Conservation (phyloP, 2,888 invertebrate genomes). For the Clanis bilineata region DNA sequence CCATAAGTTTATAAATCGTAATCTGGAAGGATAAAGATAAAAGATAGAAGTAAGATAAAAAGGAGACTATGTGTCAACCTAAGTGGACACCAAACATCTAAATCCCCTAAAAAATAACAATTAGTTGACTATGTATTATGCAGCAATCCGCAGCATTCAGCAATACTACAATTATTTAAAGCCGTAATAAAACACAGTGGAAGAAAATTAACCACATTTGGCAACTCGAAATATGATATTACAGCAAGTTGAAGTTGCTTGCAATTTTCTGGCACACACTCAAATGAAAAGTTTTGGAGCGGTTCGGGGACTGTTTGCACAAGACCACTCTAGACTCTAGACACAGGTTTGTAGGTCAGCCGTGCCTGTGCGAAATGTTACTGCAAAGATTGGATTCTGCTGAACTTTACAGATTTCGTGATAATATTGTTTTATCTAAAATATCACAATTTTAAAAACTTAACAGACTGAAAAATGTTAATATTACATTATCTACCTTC, state of each 20-base stretch:
- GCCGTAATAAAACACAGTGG: neutral
- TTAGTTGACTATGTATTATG: neutral
- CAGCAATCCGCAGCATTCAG: too few species aligned
- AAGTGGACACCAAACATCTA: too few species aligned
- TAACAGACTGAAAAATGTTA: too few species aligned
- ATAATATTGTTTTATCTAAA: neutral
- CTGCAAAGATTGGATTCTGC: neutral
- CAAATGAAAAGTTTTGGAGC: neutral
- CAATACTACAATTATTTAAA: too few species aligned
- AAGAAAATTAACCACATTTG: neutral
- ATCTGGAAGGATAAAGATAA: too few species aligned
- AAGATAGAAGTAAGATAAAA: too few species aligned
- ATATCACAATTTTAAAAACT: too few species aligned
- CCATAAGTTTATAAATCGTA: too few species aligned
- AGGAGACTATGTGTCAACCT: too few species aligned
- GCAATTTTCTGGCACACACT: constrained; percentile 10
- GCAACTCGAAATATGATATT: constrained; percentile 1
- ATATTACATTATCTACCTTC: too few species aligned
- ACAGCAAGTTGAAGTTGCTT: neutral
- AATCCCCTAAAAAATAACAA: neutral
- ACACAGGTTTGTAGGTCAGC: neutral
- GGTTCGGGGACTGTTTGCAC: constrained; percentile 8
- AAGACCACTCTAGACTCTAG: neutral
- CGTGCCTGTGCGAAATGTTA: neutral
- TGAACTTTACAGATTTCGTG: neutral